These are phyloP conservation scores for Sialia sialis DNA, from an alignment of 2,113 vertebrate genomes.

Conservation along the genomic window DNA sequence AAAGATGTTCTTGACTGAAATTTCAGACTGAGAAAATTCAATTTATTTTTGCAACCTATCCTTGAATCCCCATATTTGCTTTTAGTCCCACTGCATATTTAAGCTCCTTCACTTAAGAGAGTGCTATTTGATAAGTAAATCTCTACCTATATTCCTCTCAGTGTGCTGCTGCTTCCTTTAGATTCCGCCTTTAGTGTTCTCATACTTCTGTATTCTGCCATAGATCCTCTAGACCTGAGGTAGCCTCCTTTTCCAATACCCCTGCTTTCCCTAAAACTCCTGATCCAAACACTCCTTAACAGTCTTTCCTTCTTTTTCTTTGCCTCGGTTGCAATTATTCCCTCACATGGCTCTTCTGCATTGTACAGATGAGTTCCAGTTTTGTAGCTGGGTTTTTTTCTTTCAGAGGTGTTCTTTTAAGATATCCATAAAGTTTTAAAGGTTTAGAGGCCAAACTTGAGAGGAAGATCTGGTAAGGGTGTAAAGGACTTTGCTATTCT, in stretches of 20 bases:
- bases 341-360: background rate
- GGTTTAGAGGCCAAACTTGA: slow-evolving; percentile 24
- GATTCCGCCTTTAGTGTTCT: background rate
- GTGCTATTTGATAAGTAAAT: background rate
- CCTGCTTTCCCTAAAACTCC: background rate
- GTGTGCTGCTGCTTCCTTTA: background rate
- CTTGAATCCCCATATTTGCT: background rate
- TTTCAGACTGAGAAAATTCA: background rate
- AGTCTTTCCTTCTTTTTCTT: background rate
- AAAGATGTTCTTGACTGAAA: background rate
- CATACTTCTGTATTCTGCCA: background rate
- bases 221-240: background rate
- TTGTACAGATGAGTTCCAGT: background rate
- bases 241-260: background rate
- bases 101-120: background rate
- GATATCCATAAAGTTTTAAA: slow-evolving; percentile 5
- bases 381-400: background rate
- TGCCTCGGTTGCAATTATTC: background rate
- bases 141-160: background rate
- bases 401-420: slow-evolving; percentile 17
- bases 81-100: background rate
- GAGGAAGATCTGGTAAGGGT: slow-evolving; percentile 14
- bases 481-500: background rate
- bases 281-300: background rate
- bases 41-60: background rate